These are phyloP conservation scores for Myotis pilosus DNA, from an alignment of 2,797 vertebrate species.

Conservation along the genomic window DNA sequence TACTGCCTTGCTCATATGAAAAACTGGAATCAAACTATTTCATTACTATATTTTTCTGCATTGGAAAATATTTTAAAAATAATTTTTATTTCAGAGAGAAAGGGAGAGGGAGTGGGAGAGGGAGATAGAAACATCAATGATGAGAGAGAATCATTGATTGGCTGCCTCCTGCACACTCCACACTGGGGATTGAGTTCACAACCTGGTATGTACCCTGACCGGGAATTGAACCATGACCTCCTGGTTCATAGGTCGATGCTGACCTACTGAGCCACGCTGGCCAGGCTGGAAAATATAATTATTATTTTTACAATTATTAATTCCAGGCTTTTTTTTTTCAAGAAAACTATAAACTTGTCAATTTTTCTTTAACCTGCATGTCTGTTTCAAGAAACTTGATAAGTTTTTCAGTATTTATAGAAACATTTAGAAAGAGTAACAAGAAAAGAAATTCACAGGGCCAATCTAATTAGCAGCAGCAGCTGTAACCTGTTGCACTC, in stretches of 20 bases:
- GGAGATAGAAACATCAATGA: too few species aligned
- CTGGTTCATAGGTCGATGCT: too few species aligned
- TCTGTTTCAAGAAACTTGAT: slow-evolving; percentile 26
- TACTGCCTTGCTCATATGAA: background rate
- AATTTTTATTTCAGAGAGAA: too few species aligned
- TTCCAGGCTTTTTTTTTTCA: background rate
- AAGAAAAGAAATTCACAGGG: slow-evolving; percentile 36
- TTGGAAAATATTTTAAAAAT: too few species aligned
- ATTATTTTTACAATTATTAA: background rate
- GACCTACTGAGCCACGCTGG: too few species aligned
- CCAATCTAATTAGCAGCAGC: slow-evolving; percentile 54
- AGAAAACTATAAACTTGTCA: background rate
- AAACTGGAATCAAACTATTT: background rate
- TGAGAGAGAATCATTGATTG: too few species aligned
- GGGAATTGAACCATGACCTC: too few species aligned
- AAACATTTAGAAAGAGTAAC: slow-evolving; percentile 58
- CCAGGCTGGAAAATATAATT: background rate
- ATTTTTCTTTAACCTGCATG: background rate
- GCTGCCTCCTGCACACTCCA: too few species aligned
- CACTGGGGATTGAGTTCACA: too few species aligned
- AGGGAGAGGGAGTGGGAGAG: too few species aligned
- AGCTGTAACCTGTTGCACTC: slow-evolving; percentile 54
- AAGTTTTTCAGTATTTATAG: slow-evolving; percentile 31
- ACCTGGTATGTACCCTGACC: too few species aligned
- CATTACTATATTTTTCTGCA: background rate